A percentile compares a stretch with the other conserved stretches of the same genome.
Evolutionary conservation across 2,113 vertebrate species (phyloP).

Genomic region (Peromyscus leucopus): DNA sequence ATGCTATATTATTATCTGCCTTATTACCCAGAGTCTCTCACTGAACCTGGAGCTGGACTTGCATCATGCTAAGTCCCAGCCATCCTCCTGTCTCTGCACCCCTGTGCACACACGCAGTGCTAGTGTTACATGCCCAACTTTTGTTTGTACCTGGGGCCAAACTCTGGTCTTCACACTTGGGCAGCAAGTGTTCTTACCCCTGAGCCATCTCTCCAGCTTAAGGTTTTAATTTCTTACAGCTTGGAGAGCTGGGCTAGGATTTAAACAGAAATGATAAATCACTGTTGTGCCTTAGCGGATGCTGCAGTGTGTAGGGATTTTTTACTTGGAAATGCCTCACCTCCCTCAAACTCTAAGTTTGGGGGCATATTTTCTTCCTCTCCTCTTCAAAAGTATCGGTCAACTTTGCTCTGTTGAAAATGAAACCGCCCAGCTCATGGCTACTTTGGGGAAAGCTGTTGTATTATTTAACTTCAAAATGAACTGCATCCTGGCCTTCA

Average conservation of each 20-base stretch:
- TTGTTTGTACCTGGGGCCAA: neutral
- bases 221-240: slow-evolving; percentile 4
- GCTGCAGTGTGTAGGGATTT: neutral
- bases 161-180: neutral
- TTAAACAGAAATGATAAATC: slow-evolving; percentile 40
- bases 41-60: too few relatives aligned
- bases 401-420: slow-evolving; percentile 55
- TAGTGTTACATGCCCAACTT: neutral
- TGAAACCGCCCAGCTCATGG: slow-evolving; percentile 1
- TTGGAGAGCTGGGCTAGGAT: neutral
- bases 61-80: neutral
- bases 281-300: neutral
- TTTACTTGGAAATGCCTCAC: neutral
- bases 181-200: neutral
- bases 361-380: neutral
- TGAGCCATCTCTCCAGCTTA: neutral
- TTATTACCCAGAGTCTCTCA: neutral
- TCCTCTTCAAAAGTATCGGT: slow-evolving; percentile 61
- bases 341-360: neutral
- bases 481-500: slow-evolving; percentile 52
- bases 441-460: slow-evolving; percentile 49
- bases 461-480: slow-evolving; percentile 73
- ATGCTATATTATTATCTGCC: neutral
- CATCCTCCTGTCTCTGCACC: neutral
- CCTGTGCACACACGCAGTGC: neutral